Base-by-base conservation (phyloP, 2,113 vertebrate species). In the Ahaetulla prasina region DNA sequence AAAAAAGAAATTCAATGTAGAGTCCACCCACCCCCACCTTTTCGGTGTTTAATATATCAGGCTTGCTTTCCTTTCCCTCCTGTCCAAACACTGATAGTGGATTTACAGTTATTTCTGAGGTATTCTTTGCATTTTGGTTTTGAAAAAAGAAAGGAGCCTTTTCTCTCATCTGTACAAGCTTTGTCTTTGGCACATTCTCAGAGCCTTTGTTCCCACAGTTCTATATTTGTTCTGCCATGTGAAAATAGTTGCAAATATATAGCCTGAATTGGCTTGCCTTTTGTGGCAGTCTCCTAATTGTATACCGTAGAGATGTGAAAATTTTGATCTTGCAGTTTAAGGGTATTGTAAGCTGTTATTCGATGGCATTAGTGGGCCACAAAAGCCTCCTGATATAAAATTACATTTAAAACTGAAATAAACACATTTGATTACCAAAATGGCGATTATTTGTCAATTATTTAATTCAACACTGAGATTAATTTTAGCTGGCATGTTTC, bases 181-280 rank as follows among this genome's bases (percentile, higher is more conserved):
- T 8, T 94, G 25, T 95, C 86, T 7, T 92, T 94, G 87, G 35
- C 80, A 94, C 90, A 88, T 54, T 94, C 27, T 35, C 89, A 85
- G 54, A 80, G 60, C 23, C 52, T 20, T 43, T 84, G 45, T 47
- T 49, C 92, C 49, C n/a, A 87, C 60, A 43, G 86, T 91, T 93
- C 85, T 88, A 25, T 55, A 43, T 85, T 91, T 85, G 88, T 60
- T 27, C 0, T 0, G 43, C 39, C 47, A 39, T 88, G 57, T 88
- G 60, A 52, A 80, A 84, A 88, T 55, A 92, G 35, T 14, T 87
- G 52, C 18, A 90, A 88, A 57, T 7, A 0, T 23, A 5, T 39
- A 35, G 39, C 91, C 55, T 92, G 89, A 91, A 89, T n/a, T 0
- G 0, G 12, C 55, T 93, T 90, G 16, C 39, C 30, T 9, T 91